phyloP scores from a whole-genome alignment of 2,113 vertebrate genomes.

The Hystrix brachyura region DNA sequence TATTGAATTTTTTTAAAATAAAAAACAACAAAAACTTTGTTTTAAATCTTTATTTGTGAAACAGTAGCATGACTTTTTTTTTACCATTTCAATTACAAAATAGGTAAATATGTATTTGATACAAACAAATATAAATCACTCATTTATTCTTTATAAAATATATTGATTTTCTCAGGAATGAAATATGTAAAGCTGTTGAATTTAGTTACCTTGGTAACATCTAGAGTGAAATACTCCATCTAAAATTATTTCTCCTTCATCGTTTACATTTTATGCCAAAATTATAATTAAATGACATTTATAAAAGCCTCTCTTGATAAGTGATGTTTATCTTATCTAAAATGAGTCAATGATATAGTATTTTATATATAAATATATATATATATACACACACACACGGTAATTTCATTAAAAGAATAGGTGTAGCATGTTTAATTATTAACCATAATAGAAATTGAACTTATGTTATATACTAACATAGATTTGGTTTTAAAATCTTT shows the following conservation, averaged over 20 bases:
- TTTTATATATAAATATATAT: neutral
- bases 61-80: neutral
- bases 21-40: conserved; percentile 24
- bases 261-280: conserved; percentile 73
- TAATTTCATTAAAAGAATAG: conserved; percentile 36
- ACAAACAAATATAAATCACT: conserved; percentile 61
- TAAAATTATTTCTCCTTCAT: conserved; percentile 75
- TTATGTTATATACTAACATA: neutral
- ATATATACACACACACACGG: neutral
- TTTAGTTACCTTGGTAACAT: conserved; percentile 88
- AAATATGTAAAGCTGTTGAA: conserved; percentile 81
- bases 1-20: conserved; percentile 32
- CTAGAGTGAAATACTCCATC: conserved; percentile 75
- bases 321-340: conserved; percentile 58
- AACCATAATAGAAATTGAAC: conserved; percentile 7
- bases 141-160: conserved; percentile 70
- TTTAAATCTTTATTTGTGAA: conserved; percentile 58
- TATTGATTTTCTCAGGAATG: conserved; percentile 72
- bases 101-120: conserved; percentile 22
- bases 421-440: conserved; percentile 48
- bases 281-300: conserved; percentile 78
- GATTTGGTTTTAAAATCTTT: conserved; percentile 67
- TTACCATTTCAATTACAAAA: conserved; percentile 41
- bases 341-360: conserved; percentile 18
- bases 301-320: conserved; percentile 46